These are phyloP conservation scores for Amblyopsis rosae DNA, from an alignment of 2,113 vertebrate species.

Conservation along the genomic window DNA sequence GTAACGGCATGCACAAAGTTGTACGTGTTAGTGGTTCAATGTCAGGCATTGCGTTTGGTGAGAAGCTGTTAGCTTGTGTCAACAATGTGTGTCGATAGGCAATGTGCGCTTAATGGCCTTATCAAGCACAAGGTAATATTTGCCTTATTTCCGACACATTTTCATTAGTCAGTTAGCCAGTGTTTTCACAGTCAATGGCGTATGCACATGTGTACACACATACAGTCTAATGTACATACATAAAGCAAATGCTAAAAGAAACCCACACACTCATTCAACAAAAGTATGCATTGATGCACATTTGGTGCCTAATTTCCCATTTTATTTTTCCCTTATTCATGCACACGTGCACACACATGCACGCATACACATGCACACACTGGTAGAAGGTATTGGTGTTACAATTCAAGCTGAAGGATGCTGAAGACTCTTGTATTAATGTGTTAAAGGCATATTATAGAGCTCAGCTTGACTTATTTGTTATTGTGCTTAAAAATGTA, in stretches of 20 bases:
- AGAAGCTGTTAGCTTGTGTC: constrained; percentile 22
- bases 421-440: constrained; percentile 5
- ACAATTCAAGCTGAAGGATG: constrained; percentile 15
- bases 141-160: constrained; percentile 25
- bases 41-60: constrained; percentile 1
- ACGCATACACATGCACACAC: not conserved
- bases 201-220: not conserved
- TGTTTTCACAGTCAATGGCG: too few species aligned
- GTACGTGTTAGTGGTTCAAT: constrained; percentile 9
- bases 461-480: not conserved
- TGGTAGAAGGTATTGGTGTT: constrained; percentile 21
- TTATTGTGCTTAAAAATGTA: too few species aligned
- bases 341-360: constrained; percentile 5
- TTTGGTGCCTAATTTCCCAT: too few species aligned
- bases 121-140: constrained; percentile 7
- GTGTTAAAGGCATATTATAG: not conserved
- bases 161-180: too few species aligned
- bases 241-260: too few species aligned
- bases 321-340: not conserved
- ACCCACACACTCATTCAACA: too few species aligned
- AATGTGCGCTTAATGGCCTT: constrained; percentile 16
- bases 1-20: constrained; percentile 13
- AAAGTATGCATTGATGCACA: too few species aligned
- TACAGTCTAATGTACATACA: not conserved
- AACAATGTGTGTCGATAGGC: constrained; percentile 8